A percentile compares a stretch with the other conserved stretches of the same genome.
Conservation (phyloP, 2,113 vertebrate genomes). For the Nothoprocta pentlandii region DNA sequence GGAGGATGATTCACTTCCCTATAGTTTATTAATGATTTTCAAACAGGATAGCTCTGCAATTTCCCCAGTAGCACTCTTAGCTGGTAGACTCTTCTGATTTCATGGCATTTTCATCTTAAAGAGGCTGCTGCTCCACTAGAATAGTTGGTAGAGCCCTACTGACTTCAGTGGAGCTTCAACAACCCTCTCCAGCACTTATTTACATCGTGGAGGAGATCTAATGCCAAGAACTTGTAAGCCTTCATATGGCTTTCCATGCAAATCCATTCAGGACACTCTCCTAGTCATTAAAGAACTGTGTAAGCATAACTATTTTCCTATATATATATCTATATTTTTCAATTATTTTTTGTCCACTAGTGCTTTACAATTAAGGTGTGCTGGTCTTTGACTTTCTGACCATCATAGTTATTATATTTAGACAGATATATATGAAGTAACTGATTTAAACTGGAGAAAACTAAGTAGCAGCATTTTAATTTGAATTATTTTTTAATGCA, state of each 20-base stretch:
- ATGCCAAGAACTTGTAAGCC: neutral
- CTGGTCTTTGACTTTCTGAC: neutral
- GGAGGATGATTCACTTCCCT: neutral
- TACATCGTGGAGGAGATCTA: neutral
- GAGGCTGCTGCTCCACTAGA: neutral
- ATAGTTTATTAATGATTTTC: slow-evolving; percentile 13
- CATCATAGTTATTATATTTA: neutral
- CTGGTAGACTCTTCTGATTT: neutral
- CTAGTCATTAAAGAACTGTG: neutral
- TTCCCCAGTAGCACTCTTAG: neutral
- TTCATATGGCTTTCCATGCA: too few species aligned
- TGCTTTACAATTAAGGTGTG: neutral
- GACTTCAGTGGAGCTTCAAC: neutral
- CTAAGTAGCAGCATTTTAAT: neutral
- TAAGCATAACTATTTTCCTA: neutral
- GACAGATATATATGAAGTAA: neutral
- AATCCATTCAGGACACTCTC: neutral
- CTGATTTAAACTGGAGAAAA: neutral
- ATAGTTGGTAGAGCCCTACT: neutral
- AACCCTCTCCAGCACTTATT: neutral
- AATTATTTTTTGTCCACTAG: neutral
- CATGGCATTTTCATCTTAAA: neutral
- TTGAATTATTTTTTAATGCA: neutral
- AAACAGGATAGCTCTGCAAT: neutral
- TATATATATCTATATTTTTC: neutral